A percentile compares a stretch with the other conserved stretches of the same genome.
phyloP scores from a whole-genome alignment of 2,113 vertebrate species.

The Microtus richardsoni region DNA sequence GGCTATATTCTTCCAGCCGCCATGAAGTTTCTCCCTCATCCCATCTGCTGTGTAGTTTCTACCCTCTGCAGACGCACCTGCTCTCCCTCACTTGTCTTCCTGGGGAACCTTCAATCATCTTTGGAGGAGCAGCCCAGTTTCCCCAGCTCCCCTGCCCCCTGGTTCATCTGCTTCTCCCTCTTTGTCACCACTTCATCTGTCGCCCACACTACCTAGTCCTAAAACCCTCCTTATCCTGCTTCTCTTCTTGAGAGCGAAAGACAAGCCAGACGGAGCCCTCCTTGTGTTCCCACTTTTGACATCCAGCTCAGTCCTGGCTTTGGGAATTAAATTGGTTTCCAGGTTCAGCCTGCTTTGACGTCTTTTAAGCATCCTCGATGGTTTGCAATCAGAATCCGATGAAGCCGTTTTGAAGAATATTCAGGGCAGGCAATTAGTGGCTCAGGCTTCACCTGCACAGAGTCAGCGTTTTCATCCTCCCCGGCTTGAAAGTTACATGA shows the following conservation, averaged over 20 bases:
- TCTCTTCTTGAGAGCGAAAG: background rate
- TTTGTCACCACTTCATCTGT: background rate
- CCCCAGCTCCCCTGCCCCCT: background rate
- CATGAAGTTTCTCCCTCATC: background rate
- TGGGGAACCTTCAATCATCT: background rate
- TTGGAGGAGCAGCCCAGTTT: background rate
- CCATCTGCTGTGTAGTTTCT: no score
- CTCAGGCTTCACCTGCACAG: slow-evolving; percentile 5
- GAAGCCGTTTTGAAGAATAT: background rate
- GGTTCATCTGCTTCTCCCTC: background rate
- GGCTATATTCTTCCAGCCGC: background rate
- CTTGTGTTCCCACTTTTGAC: background rate
- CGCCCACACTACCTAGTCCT: background rate
- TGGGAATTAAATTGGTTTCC: background rate
- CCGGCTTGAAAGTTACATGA: slow-evolving; percentile 43
- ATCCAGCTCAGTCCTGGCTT: background rate
- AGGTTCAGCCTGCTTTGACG: background rate
- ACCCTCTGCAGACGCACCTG: background rate
- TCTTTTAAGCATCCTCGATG: background rate
- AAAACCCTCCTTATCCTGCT: background rate
- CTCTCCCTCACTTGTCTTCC: background rate
- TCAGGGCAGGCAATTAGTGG: slow-evolving; percentile 3
- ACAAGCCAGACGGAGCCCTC: background rate
- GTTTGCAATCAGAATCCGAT: background rate
- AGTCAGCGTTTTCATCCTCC: slow-evolving; percentile 43